phyloP scores from a whole-genome alignment of 1,140 invertebrate species.

The Aricia agestis region DNA sequence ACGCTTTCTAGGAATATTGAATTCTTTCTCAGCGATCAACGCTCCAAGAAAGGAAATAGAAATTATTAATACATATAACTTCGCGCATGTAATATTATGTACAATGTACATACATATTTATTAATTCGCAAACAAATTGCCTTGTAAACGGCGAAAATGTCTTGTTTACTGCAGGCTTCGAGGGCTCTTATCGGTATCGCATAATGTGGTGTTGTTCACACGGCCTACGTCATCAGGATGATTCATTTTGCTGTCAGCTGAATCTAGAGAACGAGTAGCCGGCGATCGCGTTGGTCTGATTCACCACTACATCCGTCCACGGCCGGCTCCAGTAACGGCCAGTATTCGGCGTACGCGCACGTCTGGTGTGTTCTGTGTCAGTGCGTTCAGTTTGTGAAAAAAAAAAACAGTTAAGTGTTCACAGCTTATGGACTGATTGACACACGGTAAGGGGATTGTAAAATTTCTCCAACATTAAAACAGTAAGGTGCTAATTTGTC shows the following conservation, averaged over 20 bases:
- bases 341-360: constrained; percentile 55
- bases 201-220: background rate
- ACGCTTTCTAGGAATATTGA: background rate
- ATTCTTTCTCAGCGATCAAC: background rate
- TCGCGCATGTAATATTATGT: background rate
- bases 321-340: constrained; percentile 30
- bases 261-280: constrained; percentile 47
- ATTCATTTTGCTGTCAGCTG: constrained; percentile 41
- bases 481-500: background rate
- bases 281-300: constrained; percentile 48
- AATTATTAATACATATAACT: background rate
- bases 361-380: constrained; percentile 47
- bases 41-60: background rate
- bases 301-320: constrained; percentile 52
- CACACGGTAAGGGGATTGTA: constrained; percentile 5
- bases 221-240: constrained; percentile 37
- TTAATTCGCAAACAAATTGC: background rate
- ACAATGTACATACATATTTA: no score
- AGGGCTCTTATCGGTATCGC: background rate
- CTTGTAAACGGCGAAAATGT: background rate
- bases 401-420: background rate
- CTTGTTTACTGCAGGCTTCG: background rate
- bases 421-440: background rate
- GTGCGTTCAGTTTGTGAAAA: constrained; percentile 51
- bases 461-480: background rate